Evolutionary conservation across 2,888 invertebrate genomes (phyloP).

Genomic region (Adelognathus sp.): DNA sequence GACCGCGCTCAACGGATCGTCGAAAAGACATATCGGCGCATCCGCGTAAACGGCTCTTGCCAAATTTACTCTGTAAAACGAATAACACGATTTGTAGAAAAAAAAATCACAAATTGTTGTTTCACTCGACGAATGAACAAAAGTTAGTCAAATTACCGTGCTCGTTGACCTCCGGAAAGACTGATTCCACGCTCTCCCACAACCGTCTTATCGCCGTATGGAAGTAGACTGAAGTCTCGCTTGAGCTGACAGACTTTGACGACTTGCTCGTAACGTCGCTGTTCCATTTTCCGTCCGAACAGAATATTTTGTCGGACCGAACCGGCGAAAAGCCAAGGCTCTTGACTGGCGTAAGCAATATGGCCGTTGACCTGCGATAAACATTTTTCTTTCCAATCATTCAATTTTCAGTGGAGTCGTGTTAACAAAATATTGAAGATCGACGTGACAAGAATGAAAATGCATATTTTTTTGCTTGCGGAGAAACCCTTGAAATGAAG

Average conservation of each 20-base stretch:
- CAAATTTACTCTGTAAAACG: slow-evolving; percentile 84
- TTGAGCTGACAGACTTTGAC: slow-evolving; percentile 88
- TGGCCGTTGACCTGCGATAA: slow-evolving; percentile 84
- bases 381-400: neutral
- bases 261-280: slow-evolving; percentile 85
- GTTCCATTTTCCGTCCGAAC: slow-evolving; percentile 88
- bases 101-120: too few relatives aligned
- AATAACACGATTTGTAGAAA: neutral
- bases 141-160: slow-evolving; percentile 79
- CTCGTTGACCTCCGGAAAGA: slow-evolving; percentile 90
- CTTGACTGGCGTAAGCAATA: too few relatives aligned
- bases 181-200: too few relatives aligned
- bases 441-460: too few relatives aligned
- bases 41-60: slow-evolving; percentile 94
- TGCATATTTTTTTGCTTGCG: too few relatives aligned
- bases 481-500: too few relatives aligned
- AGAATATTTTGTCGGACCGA: slow-evolving; percentile 96
- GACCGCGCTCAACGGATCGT: too few relatives aligned
- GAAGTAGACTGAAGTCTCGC: slow-evolving; percentile 89
- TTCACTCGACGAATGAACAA: neutral
- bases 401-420: too few relatives aligned
- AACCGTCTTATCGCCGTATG: too few relatives aligned
- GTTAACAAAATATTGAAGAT: too few relatives aligned
- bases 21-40: slow-evolving; percentile 93
- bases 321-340: slow-evolving; percentile 93